Conservation (phyloP, 2,113 vertebrate species). For the Centropristis striata region DNA sequence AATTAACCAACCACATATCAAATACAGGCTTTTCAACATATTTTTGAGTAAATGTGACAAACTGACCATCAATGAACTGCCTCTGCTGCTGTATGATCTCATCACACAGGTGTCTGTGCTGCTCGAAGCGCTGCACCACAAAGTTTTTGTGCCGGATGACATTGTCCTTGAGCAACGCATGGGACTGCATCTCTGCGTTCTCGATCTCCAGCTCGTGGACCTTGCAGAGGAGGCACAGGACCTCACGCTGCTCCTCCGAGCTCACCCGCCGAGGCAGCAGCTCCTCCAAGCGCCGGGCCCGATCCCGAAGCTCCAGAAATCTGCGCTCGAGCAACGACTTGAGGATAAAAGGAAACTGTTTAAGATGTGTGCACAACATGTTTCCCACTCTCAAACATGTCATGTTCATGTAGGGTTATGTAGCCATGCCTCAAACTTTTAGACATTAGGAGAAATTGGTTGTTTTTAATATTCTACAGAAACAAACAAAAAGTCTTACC, state of each 20-base stretch:
- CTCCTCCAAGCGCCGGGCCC: constrained; percentile 85
- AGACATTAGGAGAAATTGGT: background rate
- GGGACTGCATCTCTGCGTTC: constrained; percentile 88
- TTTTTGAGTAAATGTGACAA: background rate
- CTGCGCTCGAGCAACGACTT: constrained; percentile 85
- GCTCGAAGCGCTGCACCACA: constrained; percentile 86
- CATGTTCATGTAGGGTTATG: too few species aligned
- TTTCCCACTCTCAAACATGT: too few species aligned
- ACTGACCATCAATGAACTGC: constrained; percentile 89
- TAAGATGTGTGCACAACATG: background rate
- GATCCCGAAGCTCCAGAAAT: constrained; percentile 84
- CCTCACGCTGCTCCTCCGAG: constrained; percentile 89
- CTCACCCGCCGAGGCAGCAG: constrained; percentile 85
- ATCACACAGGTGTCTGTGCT: constrained; percentile 89
- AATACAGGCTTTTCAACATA: background rate
- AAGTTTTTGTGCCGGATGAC: constrained; percentile 88
- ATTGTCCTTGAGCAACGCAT: constrained; percentile 88
- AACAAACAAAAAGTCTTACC: constrained; percentile 73
- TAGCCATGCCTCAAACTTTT: background rate
- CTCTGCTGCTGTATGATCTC: constrained; percentile 92
- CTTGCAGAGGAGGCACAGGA: constrained; percentile 89
- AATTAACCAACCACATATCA: background rate
- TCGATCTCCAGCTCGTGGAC: constrained; percentile 91
- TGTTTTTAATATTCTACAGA: background rate
- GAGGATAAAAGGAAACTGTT: background rate